Evolutionary conservation across 1,140 invertebrate species (phyloP).

Genomic region (Ceratoteleas bidentatus): DNA sequence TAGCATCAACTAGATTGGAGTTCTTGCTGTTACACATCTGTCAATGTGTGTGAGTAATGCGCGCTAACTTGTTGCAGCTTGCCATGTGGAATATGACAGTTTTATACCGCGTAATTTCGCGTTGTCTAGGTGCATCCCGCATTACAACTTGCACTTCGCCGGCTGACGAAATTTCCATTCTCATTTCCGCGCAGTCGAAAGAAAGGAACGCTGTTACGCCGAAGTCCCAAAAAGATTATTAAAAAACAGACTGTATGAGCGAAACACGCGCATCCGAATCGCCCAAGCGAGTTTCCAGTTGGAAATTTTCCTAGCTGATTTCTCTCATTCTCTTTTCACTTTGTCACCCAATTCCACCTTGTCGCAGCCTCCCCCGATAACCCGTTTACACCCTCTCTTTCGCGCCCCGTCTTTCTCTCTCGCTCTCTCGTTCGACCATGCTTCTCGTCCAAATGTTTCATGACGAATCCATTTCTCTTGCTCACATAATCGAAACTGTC

Average conservation of each 20-base stretch:
- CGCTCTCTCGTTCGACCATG: too few species aligned
- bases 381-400: not conserved
- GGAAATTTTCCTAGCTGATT: not conserved
- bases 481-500: conserved; percentile 3
- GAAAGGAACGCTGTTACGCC: too few species aligned
- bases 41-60: conserved; percentile 1
- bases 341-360: conserved; percentile 2
- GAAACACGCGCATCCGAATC: too few species aligned
- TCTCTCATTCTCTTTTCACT: not conserved
- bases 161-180: not conserved
- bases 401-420: not conserved
- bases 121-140: not conserved
- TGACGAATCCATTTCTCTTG: conserved; percentile 1
- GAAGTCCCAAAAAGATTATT: too few species aligned
- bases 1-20: not conserved
- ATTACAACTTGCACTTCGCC: too few species aligned
- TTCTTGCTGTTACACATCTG: conserved; percentile 4
- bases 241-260: too few species aligned
- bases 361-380: not conserved
- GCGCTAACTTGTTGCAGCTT: conserved; percentile 4
- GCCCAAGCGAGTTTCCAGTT: not conserved
- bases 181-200: not conserved
- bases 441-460: not conserved
- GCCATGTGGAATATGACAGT: conserved; percentile 2
- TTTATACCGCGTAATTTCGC: not conserved